phyloP scores from a whole-genome alignment of 2,888 invertebrate species.

The Xanthia togata region DNA sequence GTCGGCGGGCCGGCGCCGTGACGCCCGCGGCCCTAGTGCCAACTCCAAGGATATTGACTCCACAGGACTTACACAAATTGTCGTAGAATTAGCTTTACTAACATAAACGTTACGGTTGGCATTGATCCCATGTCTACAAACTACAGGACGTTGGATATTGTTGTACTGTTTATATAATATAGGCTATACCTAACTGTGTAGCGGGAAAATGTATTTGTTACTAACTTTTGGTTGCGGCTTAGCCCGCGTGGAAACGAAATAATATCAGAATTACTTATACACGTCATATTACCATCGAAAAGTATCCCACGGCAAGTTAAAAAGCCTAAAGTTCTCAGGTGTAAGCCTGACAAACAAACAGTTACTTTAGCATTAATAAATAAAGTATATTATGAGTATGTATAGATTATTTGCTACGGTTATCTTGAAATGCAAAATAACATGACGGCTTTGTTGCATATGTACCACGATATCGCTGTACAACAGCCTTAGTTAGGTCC shows the following conservation, averaged over 20 bases:
- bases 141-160: not conserved
- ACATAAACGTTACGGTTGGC: constrained; percentile 60
- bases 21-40: constrained; percentile 37
- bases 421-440: constrained; percentile 14
- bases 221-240: not conserved
- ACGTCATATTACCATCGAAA: not conserved
- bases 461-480: not conserved
- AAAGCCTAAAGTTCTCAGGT: not conserved
- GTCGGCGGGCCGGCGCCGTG: constrained; percentile 53
- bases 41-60: constrained; percentile 58
- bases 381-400: not conserved
- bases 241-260: no score
- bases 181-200: not conserved
- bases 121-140: constrained; percentile 55
- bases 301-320: not conserved
- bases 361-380: not conserved
- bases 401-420: not conserved
- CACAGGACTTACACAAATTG: constrained; percentile 58
- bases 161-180: constrained; percentile 24
- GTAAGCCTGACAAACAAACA: not conserved
- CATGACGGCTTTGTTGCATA: not conserved
- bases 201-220: not conserved
- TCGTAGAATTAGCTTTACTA: constrained; percentile 59
- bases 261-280: no score
- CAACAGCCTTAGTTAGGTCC: not conserved